Conservation (phyloP, 2,888 invertebrate species). For the Brenthis ino region DNA sequence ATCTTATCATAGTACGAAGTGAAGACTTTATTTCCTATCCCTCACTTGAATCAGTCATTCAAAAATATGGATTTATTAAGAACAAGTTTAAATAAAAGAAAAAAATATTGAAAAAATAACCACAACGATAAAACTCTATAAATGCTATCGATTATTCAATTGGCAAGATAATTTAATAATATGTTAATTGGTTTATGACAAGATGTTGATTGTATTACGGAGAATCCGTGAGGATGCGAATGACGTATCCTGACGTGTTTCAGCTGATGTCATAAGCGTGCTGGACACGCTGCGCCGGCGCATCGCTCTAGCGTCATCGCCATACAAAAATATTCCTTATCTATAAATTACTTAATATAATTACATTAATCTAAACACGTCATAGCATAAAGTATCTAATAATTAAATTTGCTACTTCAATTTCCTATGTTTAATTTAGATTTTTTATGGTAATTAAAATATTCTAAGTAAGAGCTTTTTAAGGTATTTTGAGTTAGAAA, state of each 20-base stretch:
- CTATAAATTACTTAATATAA: not conserved
- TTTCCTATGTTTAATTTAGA: too few species aligned
- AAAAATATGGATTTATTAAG: too few species aligned
- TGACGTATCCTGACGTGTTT: constrained; percentile 71
- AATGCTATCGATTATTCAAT: constrained; percentile 32
- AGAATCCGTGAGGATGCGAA: constrained; percentile 58
- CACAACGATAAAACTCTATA: too few species aligned
- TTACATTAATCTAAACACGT: constrained; percentile 5
- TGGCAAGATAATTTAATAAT: constrained; percentile 56
- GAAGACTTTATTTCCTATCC: too few species aligned
- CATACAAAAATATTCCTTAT: constrained; percentile 26
- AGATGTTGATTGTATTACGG: constrained; percentile 59
- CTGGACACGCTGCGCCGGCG: constrained; percentile 46
- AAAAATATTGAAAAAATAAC: too few species aligned
- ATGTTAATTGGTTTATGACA: constrained; percentile 62
- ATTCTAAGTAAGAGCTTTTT: too few species aligned
- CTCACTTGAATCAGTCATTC: too few species aligned
- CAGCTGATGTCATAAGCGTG: constrained; percentile 72
- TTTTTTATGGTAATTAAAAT: too few species aligned
- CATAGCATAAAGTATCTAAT: not conserved
- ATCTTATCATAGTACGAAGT: too few species aligned
- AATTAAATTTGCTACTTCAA: not conserved
- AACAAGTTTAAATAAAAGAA: too few species aligned
- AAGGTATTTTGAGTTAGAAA: too few species aligned
- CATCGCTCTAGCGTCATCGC: constrained; percentile 41